Base-by-base conservation (phyloP, 1,140 invertebrate genomes). In the Zaprionus gabonicus region DNA sequence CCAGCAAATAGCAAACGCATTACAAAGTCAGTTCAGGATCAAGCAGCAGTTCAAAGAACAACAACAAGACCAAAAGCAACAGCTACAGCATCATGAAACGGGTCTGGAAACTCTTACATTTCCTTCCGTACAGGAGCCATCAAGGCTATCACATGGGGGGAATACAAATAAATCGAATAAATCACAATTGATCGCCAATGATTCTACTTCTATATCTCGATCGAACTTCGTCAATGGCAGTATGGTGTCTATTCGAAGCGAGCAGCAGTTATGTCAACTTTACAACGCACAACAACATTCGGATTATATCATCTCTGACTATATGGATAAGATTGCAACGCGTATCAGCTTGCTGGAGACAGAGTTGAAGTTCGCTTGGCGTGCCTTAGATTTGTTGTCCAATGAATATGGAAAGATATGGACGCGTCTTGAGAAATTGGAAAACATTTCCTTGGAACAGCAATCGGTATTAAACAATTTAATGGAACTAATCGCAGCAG, bases 351-450 rank as follows among this genome's bases (percentile, higher is more conserved):
- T 97, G 53, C 94, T 98, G 13, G 97, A 98, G 93, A 97, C 97
- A 0, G 97, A 98, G 93, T 94, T 98, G 20, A 96, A 97, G 77
- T 98, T 97, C 88, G 97, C 97, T 1, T 98, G 97, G 97, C 94
- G 97, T 72, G 97, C 97, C 2, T 93, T 99, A 62, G 97, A 98
- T 91, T 94, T 98, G 41, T 94, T 99, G 6, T 98, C 97, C 20
- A 96, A 97, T 81, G 98, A 98, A 91, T 98, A 98, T 84, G 96
- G 98, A 15, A 97, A 97, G 91, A 98, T 99, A 96, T 98, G 97
- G 97, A 96, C 97, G 91, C 94, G 97, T 62, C 94, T 99, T 55
- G 97, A 99, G 86, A 97, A 98, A 93, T 93, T 98, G n/a, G 98
- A 99, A 92, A 95, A 96, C 44, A 94, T 98, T 51, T 94, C 98